These are phyloP conservation scores for Trachelus stipa DNA, from an alignment of 2,888 invertebrate species.

Conservation along the genomic window DNA sequence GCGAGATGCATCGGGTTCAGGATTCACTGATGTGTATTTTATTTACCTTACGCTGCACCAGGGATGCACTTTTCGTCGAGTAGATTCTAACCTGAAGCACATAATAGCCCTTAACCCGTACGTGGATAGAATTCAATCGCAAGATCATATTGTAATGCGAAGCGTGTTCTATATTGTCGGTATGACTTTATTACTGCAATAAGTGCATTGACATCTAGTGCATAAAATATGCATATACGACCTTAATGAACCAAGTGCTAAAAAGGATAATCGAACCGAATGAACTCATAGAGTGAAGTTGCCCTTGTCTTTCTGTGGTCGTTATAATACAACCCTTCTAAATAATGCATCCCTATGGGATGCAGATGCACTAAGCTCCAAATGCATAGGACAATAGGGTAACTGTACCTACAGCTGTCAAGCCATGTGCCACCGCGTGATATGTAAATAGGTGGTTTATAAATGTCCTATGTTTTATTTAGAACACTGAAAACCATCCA, in stretches of 20 bases:
- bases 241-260: neutral
- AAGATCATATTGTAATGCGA: neutral
- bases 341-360: slow-evolving; percentile 24
- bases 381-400: slow-evolving; percentile 37
- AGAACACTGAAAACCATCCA: neutral
- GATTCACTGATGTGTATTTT: neutral
- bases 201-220: neutral
- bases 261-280: neutral
- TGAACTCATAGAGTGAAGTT: neutral
- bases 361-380: slow-evolving; percentile 28
- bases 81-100: neutral
- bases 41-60: neutral
- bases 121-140: neutral
- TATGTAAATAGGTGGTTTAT: slow-evolving; percentile 40
- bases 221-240: neutral
- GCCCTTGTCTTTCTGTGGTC: neutral
- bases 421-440: slow-evolving; percentile 29
- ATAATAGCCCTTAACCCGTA: neutral
- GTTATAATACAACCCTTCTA: neutral
- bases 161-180: neutral
- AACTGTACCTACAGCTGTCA: slow-evolving; percentile 33
- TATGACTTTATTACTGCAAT: neutral
- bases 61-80: neutral
- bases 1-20: neutral
- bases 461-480: slow-evolving; percentile 31